Percentiles rank a stretch among this genome's conserved stretches.
phyloP scores from a whole-genome alignment of 2,113 vertebrate genomes.

The Echinops telfairi region DNA sequence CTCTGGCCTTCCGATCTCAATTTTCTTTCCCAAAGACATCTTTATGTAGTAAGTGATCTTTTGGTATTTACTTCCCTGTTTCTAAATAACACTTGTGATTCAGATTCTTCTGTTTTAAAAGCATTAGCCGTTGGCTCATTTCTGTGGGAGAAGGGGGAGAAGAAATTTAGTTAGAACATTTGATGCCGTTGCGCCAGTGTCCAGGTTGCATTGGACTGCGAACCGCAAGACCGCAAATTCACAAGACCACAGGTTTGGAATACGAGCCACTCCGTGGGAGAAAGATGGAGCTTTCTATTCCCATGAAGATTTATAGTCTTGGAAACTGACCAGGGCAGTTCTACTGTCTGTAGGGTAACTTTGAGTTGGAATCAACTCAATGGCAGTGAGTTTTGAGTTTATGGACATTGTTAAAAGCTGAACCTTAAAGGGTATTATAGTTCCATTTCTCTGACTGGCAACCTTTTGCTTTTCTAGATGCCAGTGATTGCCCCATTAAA shows the following conservation, averaged over 20 bases:
- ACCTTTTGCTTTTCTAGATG: not conserved
- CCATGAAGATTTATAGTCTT: no score
- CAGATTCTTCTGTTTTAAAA: not conserved
- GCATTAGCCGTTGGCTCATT: not conserved
- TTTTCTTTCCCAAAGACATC: slow-evolving; percentile 25
- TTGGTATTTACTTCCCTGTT: not conserved
- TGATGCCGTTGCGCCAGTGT: no score
- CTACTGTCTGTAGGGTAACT: no score
- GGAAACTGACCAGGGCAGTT: no score
- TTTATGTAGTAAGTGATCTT: not conserved
- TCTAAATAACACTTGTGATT: slow-evolving; percentile 16
- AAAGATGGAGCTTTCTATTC: no score
- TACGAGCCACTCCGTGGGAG: no score
- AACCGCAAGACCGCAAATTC: no score
- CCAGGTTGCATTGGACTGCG: not conserved
- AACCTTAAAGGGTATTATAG: not conserved
- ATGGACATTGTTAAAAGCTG: not conserved
- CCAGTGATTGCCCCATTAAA: not conserved
- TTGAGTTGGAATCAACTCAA: no score
- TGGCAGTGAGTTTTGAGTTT: no score
- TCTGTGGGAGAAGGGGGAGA: no score
- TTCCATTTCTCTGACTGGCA: not conserved
- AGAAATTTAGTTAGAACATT: not conserved
- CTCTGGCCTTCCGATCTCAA: not conserved
- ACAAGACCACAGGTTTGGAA: no score